Conservation (phyloP, 2,113 vertebrate species). For the Labeo rohita region DNA sequence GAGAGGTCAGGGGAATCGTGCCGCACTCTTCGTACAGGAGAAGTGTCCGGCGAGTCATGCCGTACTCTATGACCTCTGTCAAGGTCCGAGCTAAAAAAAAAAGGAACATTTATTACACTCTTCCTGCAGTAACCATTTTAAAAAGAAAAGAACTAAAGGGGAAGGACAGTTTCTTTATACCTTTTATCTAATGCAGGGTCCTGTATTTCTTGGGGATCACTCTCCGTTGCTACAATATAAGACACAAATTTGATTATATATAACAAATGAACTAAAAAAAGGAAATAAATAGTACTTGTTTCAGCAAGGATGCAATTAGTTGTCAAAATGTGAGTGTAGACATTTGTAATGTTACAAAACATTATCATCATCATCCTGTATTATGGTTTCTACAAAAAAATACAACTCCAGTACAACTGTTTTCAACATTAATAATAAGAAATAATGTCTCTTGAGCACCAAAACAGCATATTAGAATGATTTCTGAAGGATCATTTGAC, state of each 20-base stretch:
- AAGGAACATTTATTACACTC: neutral
- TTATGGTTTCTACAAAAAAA: neutral
- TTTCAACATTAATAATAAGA: neutral
- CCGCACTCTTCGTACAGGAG: neutral
- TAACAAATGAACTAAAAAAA: too few relatives aligned
- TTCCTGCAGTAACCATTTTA: neutral
- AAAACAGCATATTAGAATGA: too few relatives aligned
- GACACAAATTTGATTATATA: neutral
- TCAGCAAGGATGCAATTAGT: neutral
- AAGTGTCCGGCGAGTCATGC: slow-evolving; percentile 54
- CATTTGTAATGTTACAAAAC: neutral
- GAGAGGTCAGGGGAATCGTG: slow-evolving; percentile 51
- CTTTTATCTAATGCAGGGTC: slow-evolving; percentile 25
- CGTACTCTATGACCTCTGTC: slow-evolving; percentile 13
- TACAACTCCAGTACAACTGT: neutral
- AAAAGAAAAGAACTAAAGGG: neutral
- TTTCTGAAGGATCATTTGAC: neutral
- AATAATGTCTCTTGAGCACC: too few relatives aligned
- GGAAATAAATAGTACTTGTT: neutral
- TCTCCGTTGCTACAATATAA: slow-evolving; percentile 60
- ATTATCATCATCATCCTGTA: neutral
- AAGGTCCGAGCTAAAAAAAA: slow-evolving; percentile 27
- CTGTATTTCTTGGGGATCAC: slow-evolving; percentile 58
- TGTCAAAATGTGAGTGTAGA: neutral
- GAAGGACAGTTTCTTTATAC: slow-evolving; percentile 52